Evolutionary conservation across 2,888 invertebrate genomes (phyloP), one percentile per base, ranked within the genome.

Genomic region (Rhaphigaster nebulosa): DNA sequence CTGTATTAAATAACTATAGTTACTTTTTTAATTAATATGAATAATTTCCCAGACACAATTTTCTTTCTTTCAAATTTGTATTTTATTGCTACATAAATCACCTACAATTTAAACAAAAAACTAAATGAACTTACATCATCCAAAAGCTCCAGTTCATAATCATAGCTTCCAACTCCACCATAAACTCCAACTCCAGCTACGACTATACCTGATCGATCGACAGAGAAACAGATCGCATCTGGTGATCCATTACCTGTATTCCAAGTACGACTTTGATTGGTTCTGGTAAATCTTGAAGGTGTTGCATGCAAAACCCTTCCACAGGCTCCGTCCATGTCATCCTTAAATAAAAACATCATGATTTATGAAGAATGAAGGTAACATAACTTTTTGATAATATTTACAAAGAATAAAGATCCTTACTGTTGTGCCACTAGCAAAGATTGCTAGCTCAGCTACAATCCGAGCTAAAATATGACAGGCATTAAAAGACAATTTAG

Each of bases 241-340:
- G 99, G 98, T 20, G 98, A 98, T 54, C 99, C 99, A 93, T 98
- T 98, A 8, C 99, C 98, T 0, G 99, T 98, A 94, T 99, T 99
- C 99, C 99, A 99, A 0, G 97, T 97, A 87, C 98, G 96, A 88
- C 97, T 96, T 92, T 97, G 96, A 93, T 98, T 98, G 87, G 97
- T 97, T 88, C 98, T 96, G 80, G 98, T 97, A 94, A 99, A 99
- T 50, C 99, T 95, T 60, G 97, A 97, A 0, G 98, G 98, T 0
- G 98, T 98, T 87, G 97, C 96, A 92, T 98, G 96, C 92, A 98
- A 95, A 65, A 97, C 96, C 87, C 97, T 95, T n/a, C 96, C 96
- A 92, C 95, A 96, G 0, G 96, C 95, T 56, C 96, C 96, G 92
- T 96, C 95, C 76, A 97, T 94, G 93, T 97, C 97, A 93, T 96